Percentiles rank a stretch among this genome's conserved stretches.
phyloP scores from a whole-genome alignment of 2,113 vertebrate genomes.

The Rhinoderma darwinii region DNA sequence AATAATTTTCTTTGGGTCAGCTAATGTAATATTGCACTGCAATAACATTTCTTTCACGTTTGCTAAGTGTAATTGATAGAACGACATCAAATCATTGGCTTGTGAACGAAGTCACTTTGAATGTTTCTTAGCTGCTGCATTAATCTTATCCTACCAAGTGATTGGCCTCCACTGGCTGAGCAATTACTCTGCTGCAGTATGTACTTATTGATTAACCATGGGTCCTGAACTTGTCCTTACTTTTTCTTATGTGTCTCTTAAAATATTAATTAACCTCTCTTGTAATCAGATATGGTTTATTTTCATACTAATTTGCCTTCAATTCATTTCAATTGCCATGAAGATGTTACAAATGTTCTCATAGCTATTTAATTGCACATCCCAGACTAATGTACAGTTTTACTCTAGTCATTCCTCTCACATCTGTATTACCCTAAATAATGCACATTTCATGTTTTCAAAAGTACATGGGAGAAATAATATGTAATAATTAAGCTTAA shows the following conservation, averaged over 20 bases:
- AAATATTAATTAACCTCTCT: constrained; percentile 49
- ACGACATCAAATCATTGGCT: background rate
- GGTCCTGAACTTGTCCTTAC: constrained; percentile 32
- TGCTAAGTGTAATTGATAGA: constrained; percentile 20
- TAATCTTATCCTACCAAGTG: constrained; percentile 33
- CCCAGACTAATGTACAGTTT: background rate
- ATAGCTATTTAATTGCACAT: constrained; percentile 11
- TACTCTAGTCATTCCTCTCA: background rate
- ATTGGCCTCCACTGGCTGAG: constrained; percentile 8
- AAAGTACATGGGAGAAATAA: too few relatives aligned
- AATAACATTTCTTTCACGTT: background rate
- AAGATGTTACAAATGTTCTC: constrained; percentile 34
- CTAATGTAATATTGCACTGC: background rate
- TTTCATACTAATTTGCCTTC: constrained; percentile 24
- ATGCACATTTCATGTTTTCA: background rate
- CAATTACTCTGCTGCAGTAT: constrained; percentile 32
- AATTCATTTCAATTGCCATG: constrained; percentile 33
- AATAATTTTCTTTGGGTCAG: background rate
- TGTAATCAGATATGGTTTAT: constrained; percentile 42
- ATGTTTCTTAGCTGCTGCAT: constrained; percentile 20
- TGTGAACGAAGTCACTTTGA: constrained; percentile 1
- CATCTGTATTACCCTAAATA: background rate
- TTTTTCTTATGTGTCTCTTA: constrained; percentile 35
- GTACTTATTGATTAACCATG: constrained; percentile 47
- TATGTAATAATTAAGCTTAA: too few relatives aligned